Percentiles rank a stretch among this genome's conserved stretches.
phyloP scores from a whole-genome alignment of 2,888 invertebrate species.

The Metellina segmentata region DNA sequence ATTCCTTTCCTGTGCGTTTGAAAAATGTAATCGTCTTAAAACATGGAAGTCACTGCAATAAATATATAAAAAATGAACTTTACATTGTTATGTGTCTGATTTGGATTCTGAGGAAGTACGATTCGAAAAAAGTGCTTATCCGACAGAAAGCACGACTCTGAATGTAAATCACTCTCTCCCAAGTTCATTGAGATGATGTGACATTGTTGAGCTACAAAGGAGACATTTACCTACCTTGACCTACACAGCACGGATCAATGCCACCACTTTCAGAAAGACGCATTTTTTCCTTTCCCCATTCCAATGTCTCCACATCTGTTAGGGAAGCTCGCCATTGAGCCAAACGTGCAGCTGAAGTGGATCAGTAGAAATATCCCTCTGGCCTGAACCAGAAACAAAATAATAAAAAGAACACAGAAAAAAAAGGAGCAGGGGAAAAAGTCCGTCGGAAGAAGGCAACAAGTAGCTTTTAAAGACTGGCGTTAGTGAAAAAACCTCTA shows the following conservation, averaged over 20 bases:
- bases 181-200: not conserved
- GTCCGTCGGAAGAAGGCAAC: not conserved
- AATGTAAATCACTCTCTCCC: not conserved
- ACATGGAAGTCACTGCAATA: too few species aligned
- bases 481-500: too few species aligned
- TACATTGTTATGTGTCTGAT: too few species aligned
- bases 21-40: too few species aligned
- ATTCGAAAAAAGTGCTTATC: not conserved
- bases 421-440: not conserved
- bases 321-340: not conserved
- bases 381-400: not conserved
- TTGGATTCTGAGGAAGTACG: too few species aligned
- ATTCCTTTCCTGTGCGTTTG: too few species aligned
- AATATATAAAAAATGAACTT: too few species aligned
- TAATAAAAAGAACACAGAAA: not conserved
- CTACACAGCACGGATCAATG: conserved; percentile 14
- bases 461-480: not conserved
- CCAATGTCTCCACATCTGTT: not conserved
- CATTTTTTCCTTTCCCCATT: not conserved
- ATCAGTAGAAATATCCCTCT: conserved; percentile 29
- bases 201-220: not conserved
- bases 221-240: conserved; percentile 14
- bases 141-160: not conserved
- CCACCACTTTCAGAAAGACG: not conserved
- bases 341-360: not conserved